Percentiles rank a stretch among this genome's conserved stretches.
These are phyloP conservation scores for Rallus limicola DNA, from an alignment of 2,113 vertebrate genomes.

Conservation along the genomic window DNA sequence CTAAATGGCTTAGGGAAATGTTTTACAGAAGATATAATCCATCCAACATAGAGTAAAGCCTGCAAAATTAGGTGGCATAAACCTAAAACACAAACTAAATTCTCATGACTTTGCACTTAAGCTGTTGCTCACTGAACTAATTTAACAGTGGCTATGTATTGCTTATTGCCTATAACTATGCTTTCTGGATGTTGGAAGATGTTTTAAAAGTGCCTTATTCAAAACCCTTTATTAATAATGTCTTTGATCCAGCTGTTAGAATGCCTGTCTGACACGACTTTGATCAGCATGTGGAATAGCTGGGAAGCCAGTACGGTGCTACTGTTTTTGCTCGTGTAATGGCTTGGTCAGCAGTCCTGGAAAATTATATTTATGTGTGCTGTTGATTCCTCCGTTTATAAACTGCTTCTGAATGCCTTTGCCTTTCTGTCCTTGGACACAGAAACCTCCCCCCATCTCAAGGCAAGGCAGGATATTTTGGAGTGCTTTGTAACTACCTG, in stretches of 20 bases:
- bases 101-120: constrained; percentile 59
- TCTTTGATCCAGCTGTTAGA: background rate
- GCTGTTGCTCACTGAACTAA: constrained; percentile 31
- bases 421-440: background rate
- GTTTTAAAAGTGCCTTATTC: background rate
- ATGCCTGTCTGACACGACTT: background rate
- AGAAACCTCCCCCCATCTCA: background rate
- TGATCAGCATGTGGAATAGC: background rate
- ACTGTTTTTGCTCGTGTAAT: background rate
- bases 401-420: background rate
- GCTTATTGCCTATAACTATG: background rate
- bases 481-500: background rate
- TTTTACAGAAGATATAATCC: constrained; percentile 50
- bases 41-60: constrained; percentile 48
- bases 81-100: constrained; percentile 23
- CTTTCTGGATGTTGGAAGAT: background rate
- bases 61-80: constrained; percentile 59
- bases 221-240: background rate
- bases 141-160: background rate
- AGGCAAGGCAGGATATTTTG: background rate
- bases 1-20: constrained; percentile 53
- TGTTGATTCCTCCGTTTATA: background rate
- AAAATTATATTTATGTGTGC: background rate
- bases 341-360: background rate
- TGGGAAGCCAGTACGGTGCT: background rate